A percentile compares a stretch with the other conserved stretches of the same genome.
Conservation (phyloP, 2,888 invertebrate species). For the Coenonympha glycerion region DNA sequence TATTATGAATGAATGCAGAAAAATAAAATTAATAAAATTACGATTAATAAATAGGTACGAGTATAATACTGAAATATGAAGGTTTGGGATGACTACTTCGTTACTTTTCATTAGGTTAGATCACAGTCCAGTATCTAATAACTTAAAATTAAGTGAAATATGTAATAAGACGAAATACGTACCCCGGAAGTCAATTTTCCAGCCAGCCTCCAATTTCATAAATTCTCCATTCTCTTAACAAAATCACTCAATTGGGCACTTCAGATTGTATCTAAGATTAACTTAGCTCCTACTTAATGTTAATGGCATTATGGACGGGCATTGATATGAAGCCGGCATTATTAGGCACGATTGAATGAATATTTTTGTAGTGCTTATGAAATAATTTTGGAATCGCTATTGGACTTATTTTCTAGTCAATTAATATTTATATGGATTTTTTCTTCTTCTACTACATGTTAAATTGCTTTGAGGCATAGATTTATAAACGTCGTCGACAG, state of each 20-base stretch:
- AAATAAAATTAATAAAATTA: no score
- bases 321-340: slow-evolving; percentile 16
- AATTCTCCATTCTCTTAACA: slow-evolving; percentile 51
- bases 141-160: no score
- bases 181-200: slow-evolving; percentile 1
- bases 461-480: no score
- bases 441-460: no score
- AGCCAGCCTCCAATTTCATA: slow-evolving; percentile 38
- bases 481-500: no score
- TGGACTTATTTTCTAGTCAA: not conserved
- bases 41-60: no score
- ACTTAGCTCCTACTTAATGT: slow-evolving; percentile 54
- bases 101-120: no score
- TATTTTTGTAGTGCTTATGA: slow-evolving; percentile 16
- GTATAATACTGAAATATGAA: no score
- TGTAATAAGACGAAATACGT: not conserved
- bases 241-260: slow-evolving; percentile 66
- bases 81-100: no score
- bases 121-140: no score
- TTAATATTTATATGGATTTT: not conserved
- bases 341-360: slow-evolving; percentile 15
- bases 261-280: slow-evolving; percentile 49
- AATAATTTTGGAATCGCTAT: not conserved
- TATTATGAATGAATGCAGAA: no score
- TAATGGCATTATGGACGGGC: slow-evolving; percentile 36